Conservation (phyloP, 23 tunicate genomes). For the Styela clava region DNA sequence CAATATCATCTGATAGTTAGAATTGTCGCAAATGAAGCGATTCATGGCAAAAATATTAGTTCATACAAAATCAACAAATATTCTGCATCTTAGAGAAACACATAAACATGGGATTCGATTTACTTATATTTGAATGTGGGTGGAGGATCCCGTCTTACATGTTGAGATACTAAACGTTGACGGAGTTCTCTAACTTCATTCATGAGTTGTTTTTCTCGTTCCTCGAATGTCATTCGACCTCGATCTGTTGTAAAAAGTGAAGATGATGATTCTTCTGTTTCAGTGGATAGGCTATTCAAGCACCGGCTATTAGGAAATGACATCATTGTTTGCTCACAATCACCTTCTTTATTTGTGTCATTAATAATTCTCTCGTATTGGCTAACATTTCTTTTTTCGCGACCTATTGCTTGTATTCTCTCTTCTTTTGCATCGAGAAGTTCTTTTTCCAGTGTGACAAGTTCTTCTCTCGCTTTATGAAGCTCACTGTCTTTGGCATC, state of each 20-base stretch:
- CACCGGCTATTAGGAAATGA: neutral
- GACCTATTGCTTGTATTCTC: neutral
- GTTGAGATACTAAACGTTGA: conserved; percentile 50
- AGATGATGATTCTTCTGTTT: neutral
- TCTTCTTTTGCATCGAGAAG: conserved; percentile 15
- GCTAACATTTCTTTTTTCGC: neutral
- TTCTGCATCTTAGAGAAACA: too few relatives aligned
- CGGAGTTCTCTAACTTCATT: conserved; percentile 66
- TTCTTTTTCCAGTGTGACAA: conserved; percentile 6
- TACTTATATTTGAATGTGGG: neutral
- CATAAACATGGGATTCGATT: too few relatives aligned
- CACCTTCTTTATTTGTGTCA: neutral
- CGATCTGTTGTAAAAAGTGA: conserved; percentile 46
- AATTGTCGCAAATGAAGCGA: too few relatives aligned
- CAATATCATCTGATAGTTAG: too few relatives aligned
- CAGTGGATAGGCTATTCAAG: neutral
- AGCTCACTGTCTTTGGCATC: conserved; percentile 14
- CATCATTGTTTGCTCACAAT: neutral
- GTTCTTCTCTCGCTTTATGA: neutral
- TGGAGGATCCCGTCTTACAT: conserved; percentile 8
- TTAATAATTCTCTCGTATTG: neutral
- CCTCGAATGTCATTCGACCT: conserved; percentile 43
- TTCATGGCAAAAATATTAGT: too few relatives aligned
- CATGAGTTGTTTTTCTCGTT: conserved; percentile 55
- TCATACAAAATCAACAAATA: too few relatives aligned